A percentile compares a stretch with the other conserved stretches of the same genome.
phyloP scores from a whole-genome alignment of 2,113 vertebrate genomes.

The Xiphophorus maculatus region DNA sequence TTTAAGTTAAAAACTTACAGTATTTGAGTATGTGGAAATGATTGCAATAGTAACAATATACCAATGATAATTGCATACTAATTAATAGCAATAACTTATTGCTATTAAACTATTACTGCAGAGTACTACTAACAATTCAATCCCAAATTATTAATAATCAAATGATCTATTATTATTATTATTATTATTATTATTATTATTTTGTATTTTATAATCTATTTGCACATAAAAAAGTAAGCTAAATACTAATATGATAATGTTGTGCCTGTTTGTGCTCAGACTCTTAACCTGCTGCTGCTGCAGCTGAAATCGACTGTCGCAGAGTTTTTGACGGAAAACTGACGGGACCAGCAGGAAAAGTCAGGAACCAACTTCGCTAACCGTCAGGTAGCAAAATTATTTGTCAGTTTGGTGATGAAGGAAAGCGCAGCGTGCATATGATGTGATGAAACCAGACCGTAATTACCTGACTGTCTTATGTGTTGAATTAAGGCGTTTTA shows the following conservation, averaged over 20 bases:
- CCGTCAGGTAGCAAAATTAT: slow-evolving; percentile 58
- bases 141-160: too few species aligned
- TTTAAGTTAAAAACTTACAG: neutral
- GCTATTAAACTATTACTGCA: too few species aligned
- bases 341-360: slow-evolving; percentile 56
- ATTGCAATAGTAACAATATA: neutral
- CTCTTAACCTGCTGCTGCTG: too few species aligned
- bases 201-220: too few species aligned
- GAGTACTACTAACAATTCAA: too few species aligned
- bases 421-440: neutral
- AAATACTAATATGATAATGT: too few species aligned
- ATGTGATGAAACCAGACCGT: accelerated
- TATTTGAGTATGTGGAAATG: neutral
- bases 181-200: too few species aligned
- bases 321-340: slow-evolving; percentile 58
- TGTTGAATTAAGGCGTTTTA: neutral
- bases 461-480: too few species aligned
- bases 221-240: too few species aligned
- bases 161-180: too few species aligned
- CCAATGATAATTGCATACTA: neutral
- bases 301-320: slow-evolving; percentile 30
- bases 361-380: slow-evolving; percentile 60
- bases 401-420: accelerated
- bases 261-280: too few species aligned
- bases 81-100: too few species aligned